phyloP scores from a whole-genome alignment of 2,797 vertebrate genomes.

The Smutsia temminckii region DNA sequence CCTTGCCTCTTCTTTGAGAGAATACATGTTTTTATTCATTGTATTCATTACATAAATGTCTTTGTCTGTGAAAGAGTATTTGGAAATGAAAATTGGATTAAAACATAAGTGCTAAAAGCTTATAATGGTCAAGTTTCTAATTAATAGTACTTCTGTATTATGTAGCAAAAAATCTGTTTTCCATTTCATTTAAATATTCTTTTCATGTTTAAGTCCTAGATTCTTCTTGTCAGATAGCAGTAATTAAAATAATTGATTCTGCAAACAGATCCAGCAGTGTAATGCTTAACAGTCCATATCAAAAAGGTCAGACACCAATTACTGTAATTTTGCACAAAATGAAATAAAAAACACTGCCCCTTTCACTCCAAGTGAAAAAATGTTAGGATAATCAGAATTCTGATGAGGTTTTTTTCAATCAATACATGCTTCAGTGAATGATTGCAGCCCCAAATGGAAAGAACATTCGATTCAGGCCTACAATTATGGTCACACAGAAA shows the following conservation, averaged over 20 bases:
- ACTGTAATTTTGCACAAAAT: constrained; percentile 84
- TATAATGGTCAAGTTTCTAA: constrained; percentile 56
- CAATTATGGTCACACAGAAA: constrained; percentile 70
- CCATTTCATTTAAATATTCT: constrained; percentile 79
- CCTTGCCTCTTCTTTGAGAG: not conserved
- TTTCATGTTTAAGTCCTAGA: constrained; percentile 77
- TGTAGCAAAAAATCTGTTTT: constrained; percentile 69
- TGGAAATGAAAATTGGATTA: constrained; percentile 68
- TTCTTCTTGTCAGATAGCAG: constrained; percentile 78
- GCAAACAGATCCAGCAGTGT: constrained; percentile 74
- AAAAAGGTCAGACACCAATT: constrained; percentile 84
- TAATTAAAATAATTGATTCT: constrained; percentile 86
- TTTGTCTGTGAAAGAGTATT: constrained; percentile 63
- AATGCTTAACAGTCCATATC: constrained; percentile 79
- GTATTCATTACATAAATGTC: constrained; percentile 44
- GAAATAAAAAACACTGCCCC: constrained; percentile 76
- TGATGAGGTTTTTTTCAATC: constrained; percentile 77
- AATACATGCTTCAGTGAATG: constrained; percentile 77
- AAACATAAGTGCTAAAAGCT: constrained; percentile 64
- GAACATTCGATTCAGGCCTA: constrained; percentile 60
- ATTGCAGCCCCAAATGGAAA: constrained; percentile 70
- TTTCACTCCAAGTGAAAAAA: constrained; percentile 77
- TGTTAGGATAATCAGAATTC: constrained; percentile 78
- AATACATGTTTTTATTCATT: constrained; percentile 12
- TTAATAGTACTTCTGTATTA: constrained; percentile 68